These are phyloP conservation scores for Pegoplata infirma DNA, from an alignment of 2,888 invertebrate species.

Conservation along the genomic window DNA sequence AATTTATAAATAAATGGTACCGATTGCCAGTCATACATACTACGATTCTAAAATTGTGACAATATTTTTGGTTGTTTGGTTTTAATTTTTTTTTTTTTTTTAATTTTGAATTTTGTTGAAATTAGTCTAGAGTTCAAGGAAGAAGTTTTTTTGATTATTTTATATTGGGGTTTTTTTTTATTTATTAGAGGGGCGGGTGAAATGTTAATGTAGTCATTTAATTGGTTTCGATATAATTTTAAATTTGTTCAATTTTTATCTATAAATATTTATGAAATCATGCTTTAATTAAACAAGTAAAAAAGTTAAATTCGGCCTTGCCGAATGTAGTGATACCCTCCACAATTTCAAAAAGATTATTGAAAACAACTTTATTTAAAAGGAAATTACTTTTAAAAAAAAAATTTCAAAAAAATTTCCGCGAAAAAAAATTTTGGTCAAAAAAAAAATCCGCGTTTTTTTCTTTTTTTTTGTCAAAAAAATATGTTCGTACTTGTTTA, in stretches of 20 bases:
- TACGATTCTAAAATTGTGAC: background rate
- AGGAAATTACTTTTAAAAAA: too few species aligned
- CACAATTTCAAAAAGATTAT: too few species aligned
- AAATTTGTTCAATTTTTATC: background rate
- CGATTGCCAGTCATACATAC: background rate
- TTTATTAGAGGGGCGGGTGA: background rate
- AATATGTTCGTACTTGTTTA: too few species aligned
- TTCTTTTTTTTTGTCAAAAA: too few species aligned
- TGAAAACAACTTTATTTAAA: too few species aligned
- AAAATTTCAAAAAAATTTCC: too few species aligned
- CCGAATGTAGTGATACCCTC: too few species aligned
- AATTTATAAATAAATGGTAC: conserved; percentile 13
- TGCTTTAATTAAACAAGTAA: conserved; percentile 42
- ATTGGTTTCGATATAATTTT: conserved; percentile 17
- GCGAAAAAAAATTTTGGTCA: too few species aligned
- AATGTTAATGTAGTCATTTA: conserved; percentile 15
- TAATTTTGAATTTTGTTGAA: too few species aligned
- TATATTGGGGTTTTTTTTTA: too few species aligned
- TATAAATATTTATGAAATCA: conserved; percentile 53
- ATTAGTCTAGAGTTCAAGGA: conserved; percentile 21
- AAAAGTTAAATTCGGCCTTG: too few species aligned
- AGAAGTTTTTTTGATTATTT: background rate
- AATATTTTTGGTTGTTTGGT: background rate
- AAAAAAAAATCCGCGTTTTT: too few species aligned
- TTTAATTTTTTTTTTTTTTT: background rate